Base-by-base conservation (phyloP, 2,888 invertebrate species). In the Orthosia gracilis region DNA sequence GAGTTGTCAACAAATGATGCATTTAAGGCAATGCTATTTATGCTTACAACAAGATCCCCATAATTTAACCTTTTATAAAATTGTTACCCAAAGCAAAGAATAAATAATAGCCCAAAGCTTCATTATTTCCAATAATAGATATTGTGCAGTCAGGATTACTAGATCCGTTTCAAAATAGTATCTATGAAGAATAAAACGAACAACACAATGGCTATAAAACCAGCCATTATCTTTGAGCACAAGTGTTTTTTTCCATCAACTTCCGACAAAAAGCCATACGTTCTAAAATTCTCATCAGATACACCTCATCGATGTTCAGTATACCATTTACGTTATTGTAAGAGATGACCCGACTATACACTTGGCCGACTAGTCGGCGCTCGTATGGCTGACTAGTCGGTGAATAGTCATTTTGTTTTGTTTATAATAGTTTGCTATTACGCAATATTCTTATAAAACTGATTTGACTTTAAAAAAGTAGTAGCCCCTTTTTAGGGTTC, bases 251-350 rank as follows among this genome's bases (percentile, higher is more conserved):
- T 40, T 21, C 4, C 40, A 2, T 23, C 52, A 40, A 47, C 49
- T 21, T 40, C 15, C 5, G 13, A 31, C 52, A 66, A 61, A 55
- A 75, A 75, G 15, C 13, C 15, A 50, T 13, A 31, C 31, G 57
- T n/a, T n/a, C 11, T 4, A 4, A 61, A 66, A 78, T 31, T 59
- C 18, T 21, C 23, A 26, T 49, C 23, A 26, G 23, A 47, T 23
- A 45, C 18, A 26, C 9, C 47, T 45, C 67, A 61, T 40, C 15
- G n/a, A 52, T 57, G n/a, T n/a, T 17, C n/a, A 67, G 62, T 47
- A 57, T n/a, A 9, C 26, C 52, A 59, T 57, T 13, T 59, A 69
- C 1, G 58, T 65, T 71, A 76, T 76, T 68, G 49, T 23, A 47
- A 23, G 55, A 23, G 55, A 1, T 55, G 55, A 2, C 23, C 23